Base-by-base conservation (phyloP, 2,113 vertebrate species). In the Jaculus jaculus region DNA sequence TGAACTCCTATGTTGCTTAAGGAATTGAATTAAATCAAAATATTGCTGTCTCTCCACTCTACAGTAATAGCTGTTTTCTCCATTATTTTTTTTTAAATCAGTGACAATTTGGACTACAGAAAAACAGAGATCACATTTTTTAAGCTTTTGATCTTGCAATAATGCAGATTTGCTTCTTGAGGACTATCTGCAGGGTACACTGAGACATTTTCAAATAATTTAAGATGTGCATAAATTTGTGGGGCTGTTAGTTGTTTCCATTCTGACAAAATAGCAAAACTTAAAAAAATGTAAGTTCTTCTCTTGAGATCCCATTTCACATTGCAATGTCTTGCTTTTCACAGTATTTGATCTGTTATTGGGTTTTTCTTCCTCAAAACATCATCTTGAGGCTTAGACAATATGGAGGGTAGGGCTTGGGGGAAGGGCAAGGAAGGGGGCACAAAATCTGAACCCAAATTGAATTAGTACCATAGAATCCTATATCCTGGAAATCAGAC, bases 211-310 rank as follows among this genome's bases (percentile, higher is more conserved):
- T 92, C n/a, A 80, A 80, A 51, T 86, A 61, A 91, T 75, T 84
- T 65, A 9, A 58, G 54, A 61, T 60, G 18, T n/a, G n/a, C 24
- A 60, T 58, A 92, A 90, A 84, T 15, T 92, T 51, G 37, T 28
- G 34, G 7, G 2, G 87, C 7, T 60, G 3, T 34, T 32, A 0
- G 0, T 39, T 84, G 2, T 60, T 84, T 80, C 12, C 9, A n/a
- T 63, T 39, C 2, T 16, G 20, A 89, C 72, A 89, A 95, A 96
- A 83, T 7, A 86, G 37, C 42, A 78, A 79, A 82, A 11, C 26
- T 84, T 87, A 89, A 39, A 88, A 83, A 63, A 63, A 87, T n/a
- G 16, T 72, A 78, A 75, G 13, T 74, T 92, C 20, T 74, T 92
- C 20, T 23, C 3, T 42, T 81, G 42, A 84, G 11, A 68, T 8